Base-by-base conservation (phyloP, 2,113 vertebrate genomes). In the Gavia stellata region DNA sequence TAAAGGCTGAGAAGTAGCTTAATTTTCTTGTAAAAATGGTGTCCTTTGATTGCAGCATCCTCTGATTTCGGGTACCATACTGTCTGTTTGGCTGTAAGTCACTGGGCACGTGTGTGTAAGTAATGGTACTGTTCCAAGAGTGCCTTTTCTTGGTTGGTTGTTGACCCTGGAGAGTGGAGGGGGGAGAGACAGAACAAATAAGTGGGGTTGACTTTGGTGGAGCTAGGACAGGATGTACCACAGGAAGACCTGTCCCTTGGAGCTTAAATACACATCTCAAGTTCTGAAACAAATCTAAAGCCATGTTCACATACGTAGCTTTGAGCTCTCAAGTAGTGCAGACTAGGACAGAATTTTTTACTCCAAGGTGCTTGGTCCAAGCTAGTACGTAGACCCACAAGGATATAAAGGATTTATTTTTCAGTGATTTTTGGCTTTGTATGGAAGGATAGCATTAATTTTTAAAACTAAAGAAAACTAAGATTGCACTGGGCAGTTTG, bases 21-120 rank as follows among this genome's bases (percentile, higher is more conserved):
- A 24, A 24, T 80, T 90, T 59, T 68, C 40, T 15, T 72, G 28
- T 80, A 25, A 52, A 75, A 67, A 26, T 12, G 12, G 25, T 10
- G 26, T 58, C 4, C 21, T 86, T 81, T 33, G 34, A 14, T 50
- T 63, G 45, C 40, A 68, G 53, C 19, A 21, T 87, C 24, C 7
- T 82, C 18, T 52, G 14, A 40, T 88, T 33, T 29, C 3, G 1
- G 15, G 8, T 56, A 36, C 20, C 4, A 2, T 21, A 8, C 14
- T 71, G 7, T 23, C 21, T 42, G 12, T 45, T n/a, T 59, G 40
- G 7, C 50, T 62, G 5, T 24, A 44, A 68, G 40, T 52, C 33
- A 17, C 17, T 18, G 23, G 10, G 7, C 0, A 2, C 1, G 0
- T 2, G 2, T 31, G 31, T 58, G 29, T 55, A 31, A 70, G 29